Evolutionary conservation across 2,797 vertebrate species (phyloP).

Genomic region (Sebastiscus albofasciatus): DNA sequence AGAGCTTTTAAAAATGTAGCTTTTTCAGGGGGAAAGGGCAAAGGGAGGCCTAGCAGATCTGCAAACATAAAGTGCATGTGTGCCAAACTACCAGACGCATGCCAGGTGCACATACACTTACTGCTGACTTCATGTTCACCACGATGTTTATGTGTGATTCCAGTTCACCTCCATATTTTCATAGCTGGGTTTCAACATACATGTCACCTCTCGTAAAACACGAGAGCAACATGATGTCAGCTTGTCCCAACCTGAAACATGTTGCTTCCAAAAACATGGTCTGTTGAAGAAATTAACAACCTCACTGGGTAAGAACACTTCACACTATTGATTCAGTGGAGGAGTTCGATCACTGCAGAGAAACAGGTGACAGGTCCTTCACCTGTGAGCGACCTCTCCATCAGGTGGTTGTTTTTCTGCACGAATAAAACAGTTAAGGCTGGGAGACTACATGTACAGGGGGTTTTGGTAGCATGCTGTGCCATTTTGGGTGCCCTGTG

Average conservation of each 20-base stretch:
- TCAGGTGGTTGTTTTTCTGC: slow-evolving; percentile 6
- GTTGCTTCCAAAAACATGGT: slow-evolving; percentile 16
- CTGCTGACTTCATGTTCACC: slow-evolving; percentile 16
- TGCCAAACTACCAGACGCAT: background rate
- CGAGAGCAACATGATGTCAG: slow-evolving; percentile 40
- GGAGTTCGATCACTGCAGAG: slow-evolving; percentile 8
- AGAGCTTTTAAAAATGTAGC: background rate
- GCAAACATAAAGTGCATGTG: background rate
- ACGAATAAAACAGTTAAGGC: background rate
- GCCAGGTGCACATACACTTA: slow-evolving; percentile 27
- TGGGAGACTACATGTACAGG: background rate
- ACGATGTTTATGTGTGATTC: slow-evolving; percentile 27
- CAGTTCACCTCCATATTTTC: slow-evolving; percentile 52
- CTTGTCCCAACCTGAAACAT: background rate
- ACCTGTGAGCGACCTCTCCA: slow-evolving; percentile 15
- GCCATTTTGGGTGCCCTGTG: background rate
- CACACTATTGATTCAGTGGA: slow-evolving; percentile 3
- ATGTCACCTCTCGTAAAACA: slow-evolving; percentile 46
- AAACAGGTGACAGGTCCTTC: slow-evolving; percentile 2
- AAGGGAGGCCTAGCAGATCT: slow-evolving; percentile 10
- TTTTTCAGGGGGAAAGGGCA: background rate
- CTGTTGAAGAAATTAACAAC: slow-evolving; percentile 15
- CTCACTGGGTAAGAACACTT: slow-evolving; percentile 21
- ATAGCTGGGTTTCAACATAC: slow-evolving; percentile 48
- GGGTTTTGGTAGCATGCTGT: background rate